phyloP scores from a whole-genome alignment of 2,797 vertebrate species.

The Capromys pilorides region DNA sequence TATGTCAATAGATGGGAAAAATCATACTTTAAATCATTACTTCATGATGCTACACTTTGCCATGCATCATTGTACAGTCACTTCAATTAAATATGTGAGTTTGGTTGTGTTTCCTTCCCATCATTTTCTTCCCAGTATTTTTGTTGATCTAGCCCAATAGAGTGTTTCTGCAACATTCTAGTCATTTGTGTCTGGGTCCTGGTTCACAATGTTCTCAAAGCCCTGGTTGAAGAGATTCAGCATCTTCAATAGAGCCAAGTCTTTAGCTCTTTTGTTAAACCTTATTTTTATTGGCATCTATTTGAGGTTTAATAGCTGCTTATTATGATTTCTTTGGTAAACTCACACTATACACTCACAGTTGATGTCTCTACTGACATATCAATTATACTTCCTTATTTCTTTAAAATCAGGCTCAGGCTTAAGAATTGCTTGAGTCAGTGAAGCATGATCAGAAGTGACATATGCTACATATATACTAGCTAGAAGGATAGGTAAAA shows the following conservation, averaged over 20 bases:
- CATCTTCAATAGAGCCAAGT: conserved; percentile 81
- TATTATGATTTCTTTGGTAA: conserved; percentile 2
- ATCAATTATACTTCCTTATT: neutral
- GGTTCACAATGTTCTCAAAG: conserved; percentile 58
- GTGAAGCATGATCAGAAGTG: conserved; percentile 31
- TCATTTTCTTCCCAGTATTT: conserved; percentile 58
- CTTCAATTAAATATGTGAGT: conserved; percentile 90
- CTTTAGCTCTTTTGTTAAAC: no score
- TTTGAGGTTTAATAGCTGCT: conserved; percentile 5
- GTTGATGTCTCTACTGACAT: neutral
- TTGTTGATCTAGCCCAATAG: conserved; percentile 81
- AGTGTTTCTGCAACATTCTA: conserved; percentile 89
- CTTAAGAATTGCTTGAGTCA: neutral
- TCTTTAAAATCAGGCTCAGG: conserved; percentile 41
- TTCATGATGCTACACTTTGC: conserved; percentile 88
- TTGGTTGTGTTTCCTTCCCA: conserved; percentile 88
- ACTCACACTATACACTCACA: neutral
- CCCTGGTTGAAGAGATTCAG: conserved; percentile 79
- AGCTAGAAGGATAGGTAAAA: neutral
- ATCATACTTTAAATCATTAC: conserved; percentile 85
- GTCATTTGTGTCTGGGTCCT: conserved; percentile 80
- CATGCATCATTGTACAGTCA: conserved; percentile 94
- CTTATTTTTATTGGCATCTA: neutral
- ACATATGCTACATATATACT: neutral
- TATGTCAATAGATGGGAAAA: conserved; percentile 90